Percentiles rank a stretch among this genome's conserved stretches.
phyloP scores from a whole-genome alignment of 37 sponge, comb jelly and placozoan species.

The Halichondria panicea region DNA sequence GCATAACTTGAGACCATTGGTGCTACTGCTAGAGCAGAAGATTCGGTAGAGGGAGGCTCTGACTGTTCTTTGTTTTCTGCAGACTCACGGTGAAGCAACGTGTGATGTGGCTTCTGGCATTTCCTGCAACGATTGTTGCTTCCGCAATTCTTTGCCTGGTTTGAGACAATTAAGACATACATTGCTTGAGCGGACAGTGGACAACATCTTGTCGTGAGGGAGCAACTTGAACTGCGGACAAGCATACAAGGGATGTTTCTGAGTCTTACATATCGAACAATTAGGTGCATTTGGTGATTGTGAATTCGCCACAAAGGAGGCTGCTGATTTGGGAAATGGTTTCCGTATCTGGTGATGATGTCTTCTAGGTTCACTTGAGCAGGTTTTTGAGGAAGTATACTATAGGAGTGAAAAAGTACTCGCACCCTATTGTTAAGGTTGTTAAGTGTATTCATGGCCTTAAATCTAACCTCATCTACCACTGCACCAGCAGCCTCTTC shows the following conservation, averaged over 20 bases:
- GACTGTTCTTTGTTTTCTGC: background rate
- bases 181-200: slow-evolving; percentile 19
- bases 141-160: slow-evolving; percentile 18
- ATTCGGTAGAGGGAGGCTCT: background rate
- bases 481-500: no score
- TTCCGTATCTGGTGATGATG: background rate
- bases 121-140: slow-evolving; percentile 8
- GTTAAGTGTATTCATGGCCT: no score
- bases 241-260: slow-evolving; percentile 35
- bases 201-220: slow-evolving; percentile 34
- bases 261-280: slow-evolving; percentile 11
- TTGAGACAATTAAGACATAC: slow-evolving; percentile 30
- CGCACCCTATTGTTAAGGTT: no score
- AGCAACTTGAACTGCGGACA: slow-evolving; percentile 21
- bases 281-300: background rate
- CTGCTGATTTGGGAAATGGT: slow-evolving; percentile 6
- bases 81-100: slow-evolving; percentile 17
- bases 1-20: slow-evolving; percentile 1
- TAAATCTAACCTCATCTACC: no score
- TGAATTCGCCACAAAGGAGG: background rate
- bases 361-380: background rate
- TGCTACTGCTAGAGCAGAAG: slow-evolving; percentile 1
- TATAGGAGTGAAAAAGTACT: no score
- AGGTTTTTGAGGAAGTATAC: slow-evolving; percentile 23
- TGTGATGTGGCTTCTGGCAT: slow-evolving; percentile 39